phyloP scores from a whole-genome alignment of 2,113 vertebrate genomes.

The Hystrix brachyura region DNA sequence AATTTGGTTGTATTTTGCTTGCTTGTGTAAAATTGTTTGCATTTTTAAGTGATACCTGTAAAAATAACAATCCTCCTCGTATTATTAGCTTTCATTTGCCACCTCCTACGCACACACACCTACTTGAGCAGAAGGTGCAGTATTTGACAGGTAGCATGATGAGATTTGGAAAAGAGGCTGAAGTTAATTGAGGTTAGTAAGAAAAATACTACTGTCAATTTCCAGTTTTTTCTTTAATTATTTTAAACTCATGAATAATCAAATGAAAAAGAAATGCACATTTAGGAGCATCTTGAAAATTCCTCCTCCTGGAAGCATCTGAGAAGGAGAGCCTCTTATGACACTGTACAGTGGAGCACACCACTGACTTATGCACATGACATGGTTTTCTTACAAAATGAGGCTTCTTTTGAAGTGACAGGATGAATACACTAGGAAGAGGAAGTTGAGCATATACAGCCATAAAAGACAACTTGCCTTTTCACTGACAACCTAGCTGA shows the following conservation, averaged over 20 bases:
- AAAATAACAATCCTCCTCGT: background rate
- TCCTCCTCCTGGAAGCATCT: background rate
- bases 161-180: conserved; percentile 69
- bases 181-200: conserved; percentile 84
- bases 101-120: background rate
- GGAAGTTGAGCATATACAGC: conserved; percentile 1
- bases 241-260: conserved; percentile 79
- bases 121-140: background rate
- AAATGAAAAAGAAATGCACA: conserved; percentile 48
- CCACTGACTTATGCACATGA: conserved; percentile 36
- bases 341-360: background rate
- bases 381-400: background rate
- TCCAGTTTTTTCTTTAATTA: conserved; percentile 70
- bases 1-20: background rate
- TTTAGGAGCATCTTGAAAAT: conserved; percentile 48
- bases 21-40: background rate
- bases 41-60: conserved; percentile 18
- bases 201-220: conserved; percentile 77
- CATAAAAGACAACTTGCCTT: conserved; percentile 11
- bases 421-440: background rate
- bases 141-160: conserved; percentile 67
- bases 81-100: conserved; percentile 13
- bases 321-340: background rate
- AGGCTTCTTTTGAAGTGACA: conserved; percentile 56
- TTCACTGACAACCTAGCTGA: background rate